Percentiles rank a stretch among this genome's conserved stretches.
These are phyloP conservation scores for Tachina lurida DNA, from an alignment of 2,888 invertebrate genomes.

Conservation along the genomic window DNA sequence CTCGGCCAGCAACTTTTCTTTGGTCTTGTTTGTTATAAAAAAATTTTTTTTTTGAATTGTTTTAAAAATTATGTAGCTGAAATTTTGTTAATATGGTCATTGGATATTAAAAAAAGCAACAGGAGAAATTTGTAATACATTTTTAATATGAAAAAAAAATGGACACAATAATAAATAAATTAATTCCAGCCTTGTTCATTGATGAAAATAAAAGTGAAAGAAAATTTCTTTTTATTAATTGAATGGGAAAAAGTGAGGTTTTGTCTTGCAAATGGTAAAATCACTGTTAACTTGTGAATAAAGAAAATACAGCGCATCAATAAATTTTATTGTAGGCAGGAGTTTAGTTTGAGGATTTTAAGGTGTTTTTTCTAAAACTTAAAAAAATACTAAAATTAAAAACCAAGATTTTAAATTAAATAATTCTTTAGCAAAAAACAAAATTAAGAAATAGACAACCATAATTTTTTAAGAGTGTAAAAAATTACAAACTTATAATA, in stretches of 20 bases:
- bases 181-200: constrained; percentile 1
- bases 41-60: not conserved
- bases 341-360: not conserved
- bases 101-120: constrained; percentile 41
- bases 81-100: constrained; percentile 50
- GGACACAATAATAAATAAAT: not conserved
- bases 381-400: too few relatives aligned
- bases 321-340: not conserved
- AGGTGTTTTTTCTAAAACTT: too few relatives aligned
- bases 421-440: too few relatives aligned
- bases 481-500: too few relatives aligned
- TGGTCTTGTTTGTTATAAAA: constrained; percentile 49
- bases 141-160: constrained; percentile 14
- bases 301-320: not conserved
- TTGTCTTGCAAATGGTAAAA: not conserved
- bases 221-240: constrained; percentile 18
- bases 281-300: not conserved
- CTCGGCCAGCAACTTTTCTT: constrained; percentile 53
- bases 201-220: constrained; percentile 51
- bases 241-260: constrained; percentile 5
- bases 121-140: constrained; percentile 56
- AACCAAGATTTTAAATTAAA: too few relatives aligned
- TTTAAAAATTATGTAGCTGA: constrained; percentile 16
- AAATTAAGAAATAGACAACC: too few relatives aligned
- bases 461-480: too few relatives aligned